Percentiles rank a stretch among this genome's conserved stretches.
Evolutionary conservation across 2,888 invertebrate genomes (phyloP).

Genomic region (Ligdia adustata): DNA sequence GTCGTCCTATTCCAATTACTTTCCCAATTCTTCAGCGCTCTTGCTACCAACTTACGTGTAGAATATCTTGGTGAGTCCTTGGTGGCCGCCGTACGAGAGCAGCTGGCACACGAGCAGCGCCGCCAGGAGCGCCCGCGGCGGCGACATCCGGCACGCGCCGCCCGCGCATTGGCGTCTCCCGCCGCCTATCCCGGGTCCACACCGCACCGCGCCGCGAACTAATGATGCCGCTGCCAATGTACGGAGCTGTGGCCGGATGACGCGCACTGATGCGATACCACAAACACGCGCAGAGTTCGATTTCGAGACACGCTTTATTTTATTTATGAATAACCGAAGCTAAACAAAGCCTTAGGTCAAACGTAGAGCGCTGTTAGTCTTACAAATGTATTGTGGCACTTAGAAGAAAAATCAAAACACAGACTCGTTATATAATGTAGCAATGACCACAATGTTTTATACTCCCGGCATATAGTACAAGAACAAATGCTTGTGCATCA

Average conservation of each 20-base stretch:
- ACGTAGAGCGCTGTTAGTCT: too few species aligned
- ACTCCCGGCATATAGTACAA: too few species aligned
- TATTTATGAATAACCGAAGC: too few species aligned
- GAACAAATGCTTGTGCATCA: constrained; percentile 11
- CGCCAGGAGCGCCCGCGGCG: constrained; percentile 81
- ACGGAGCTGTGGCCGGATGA: neutral
- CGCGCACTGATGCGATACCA: neutral
- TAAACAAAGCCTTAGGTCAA: too few species aligned
- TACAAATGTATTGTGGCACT: too few species aligned
- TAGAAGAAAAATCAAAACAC: too few species aligned
- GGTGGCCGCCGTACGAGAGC: constrained; percentile 80
- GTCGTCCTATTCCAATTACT: too few species aligned
- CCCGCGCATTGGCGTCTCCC: constrained; percentile 77
- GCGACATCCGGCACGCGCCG: constrained; percentile 76
- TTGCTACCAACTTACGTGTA: constrained; percentile 74
- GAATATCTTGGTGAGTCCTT: constrained; percentile 82
- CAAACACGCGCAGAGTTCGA: too few species aligned
- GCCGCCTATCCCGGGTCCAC: constrained; percentile 64
- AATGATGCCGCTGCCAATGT: neutral
- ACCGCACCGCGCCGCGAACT: constrained; percentile 19
- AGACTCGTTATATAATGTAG: too few species aligned
- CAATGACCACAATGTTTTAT: too few species aligned
- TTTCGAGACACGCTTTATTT: too few species aligned
- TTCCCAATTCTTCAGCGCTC: too few species aligned
- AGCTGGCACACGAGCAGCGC: constrained; percentile 76